A percentile compares a stretch with the other conserved stretches of the same genome.
phyloP scores from a whole-genome alignment of 2,113 vertebrate species.

The Symphodus melops region DNA sequence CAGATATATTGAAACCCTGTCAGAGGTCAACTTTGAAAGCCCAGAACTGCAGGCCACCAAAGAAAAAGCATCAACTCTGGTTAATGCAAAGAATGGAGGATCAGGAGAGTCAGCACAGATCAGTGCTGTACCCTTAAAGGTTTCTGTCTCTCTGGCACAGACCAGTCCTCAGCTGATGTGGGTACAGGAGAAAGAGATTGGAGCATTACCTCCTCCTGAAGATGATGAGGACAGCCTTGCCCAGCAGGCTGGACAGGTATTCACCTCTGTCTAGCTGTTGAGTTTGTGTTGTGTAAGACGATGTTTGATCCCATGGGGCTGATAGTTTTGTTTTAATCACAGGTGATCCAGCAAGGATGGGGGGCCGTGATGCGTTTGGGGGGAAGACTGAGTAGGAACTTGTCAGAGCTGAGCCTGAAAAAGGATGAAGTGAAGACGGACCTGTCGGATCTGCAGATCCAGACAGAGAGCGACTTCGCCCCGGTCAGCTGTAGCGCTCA shows the following conservation, averaged over 20 bases:
- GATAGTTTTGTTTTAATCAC: not conserved
- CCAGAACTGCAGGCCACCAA: slow-evolving; percentile 42
- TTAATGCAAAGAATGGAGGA: slow-evolving; percentile 34
- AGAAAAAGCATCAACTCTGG: slow-evolving; percentile 19
- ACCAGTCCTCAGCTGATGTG: slow-evolving; percentile 75
- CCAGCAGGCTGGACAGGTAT: slow-evolving; percentile 82
- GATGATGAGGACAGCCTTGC: slow-evolving; percentile 62
- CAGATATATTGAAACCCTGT: slow-evolving; percentile 70
- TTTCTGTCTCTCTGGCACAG: not conserved
- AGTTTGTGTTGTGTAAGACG: not conserved
- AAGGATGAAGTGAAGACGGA: slow-evolving; percentile 54
- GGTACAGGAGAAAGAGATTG: slow-evolving; percentile 76
- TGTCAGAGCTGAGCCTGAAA: slow-evolving; percentile 68
- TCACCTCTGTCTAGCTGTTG: not conserved
- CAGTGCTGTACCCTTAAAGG: slow-evolving; percentile 29
- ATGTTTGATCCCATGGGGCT: not conserved
- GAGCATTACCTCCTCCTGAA: slow-evolving; percentile 60
- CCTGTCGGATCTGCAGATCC: slow-evolving; percentile 41
- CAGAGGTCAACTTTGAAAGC: slow-evolving; percentile 61
- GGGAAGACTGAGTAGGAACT: slow-evolving; percentile 83
- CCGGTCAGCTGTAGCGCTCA: slow-evolving; percentile 53
- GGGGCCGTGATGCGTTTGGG: slow-evolving; percentile 89
- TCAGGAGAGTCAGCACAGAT: slow-evolving; percentile 20
- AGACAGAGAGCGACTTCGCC: slow-evolving; percentile 61
- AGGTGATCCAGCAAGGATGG: slow-evolving; percentile 88